phyloP scores from a whole-genome alignment of 2,113 vertebrate genomes.

The Campylomormyrus tamandua region DNA sequence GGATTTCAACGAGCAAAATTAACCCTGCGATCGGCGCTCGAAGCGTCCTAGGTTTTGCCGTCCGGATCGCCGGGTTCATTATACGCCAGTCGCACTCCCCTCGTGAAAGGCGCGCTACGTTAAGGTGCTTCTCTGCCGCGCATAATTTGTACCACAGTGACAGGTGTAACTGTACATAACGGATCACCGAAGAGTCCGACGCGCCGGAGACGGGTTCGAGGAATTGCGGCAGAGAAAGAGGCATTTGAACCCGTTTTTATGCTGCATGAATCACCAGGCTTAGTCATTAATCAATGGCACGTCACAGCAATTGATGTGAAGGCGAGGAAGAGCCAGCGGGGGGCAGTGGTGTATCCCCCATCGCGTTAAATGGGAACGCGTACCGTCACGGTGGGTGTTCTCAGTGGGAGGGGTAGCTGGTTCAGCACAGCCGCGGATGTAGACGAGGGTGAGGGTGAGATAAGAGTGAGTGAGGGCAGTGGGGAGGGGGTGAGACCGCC shows the following conservation, averaged over 20 bases:
- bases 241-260: background rate
- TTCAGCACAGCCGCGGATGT: background rate
- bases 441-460: constrained; percentile 7
- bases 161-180: background rate
- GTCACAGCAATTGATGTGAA: background rate
- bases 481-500: constrained; percentile 4
- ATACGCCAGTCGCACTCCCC: too few relatives aligned
- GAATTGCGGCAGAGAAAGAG: background rate
- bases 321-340: background rate
- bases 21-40: background rate
- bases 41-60: background rate
- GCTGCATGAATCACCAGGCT: background rate
- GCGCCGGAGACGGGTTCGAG: background rate
- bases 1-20: background rate
- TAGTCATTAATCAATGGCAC: constrained; percentile 1
- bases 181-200: background rate
- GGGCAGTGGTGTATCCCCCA: background rate
- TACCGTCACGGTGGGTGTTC: background rate
- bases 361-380: background rate
- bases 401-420: constrained; percentile 9
- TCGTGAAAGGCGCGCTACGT: background rate
- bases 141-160: background rate
- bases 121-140: background rate
- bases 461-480: background rate
- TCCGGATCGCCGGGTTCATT: too few relatives aligned